Evolutionary conservation across 1,140 invertebrate species (phyloP), one percentile per base, ranked within the genome.

Genomic region (Drosophila ohnishii): DNA sequence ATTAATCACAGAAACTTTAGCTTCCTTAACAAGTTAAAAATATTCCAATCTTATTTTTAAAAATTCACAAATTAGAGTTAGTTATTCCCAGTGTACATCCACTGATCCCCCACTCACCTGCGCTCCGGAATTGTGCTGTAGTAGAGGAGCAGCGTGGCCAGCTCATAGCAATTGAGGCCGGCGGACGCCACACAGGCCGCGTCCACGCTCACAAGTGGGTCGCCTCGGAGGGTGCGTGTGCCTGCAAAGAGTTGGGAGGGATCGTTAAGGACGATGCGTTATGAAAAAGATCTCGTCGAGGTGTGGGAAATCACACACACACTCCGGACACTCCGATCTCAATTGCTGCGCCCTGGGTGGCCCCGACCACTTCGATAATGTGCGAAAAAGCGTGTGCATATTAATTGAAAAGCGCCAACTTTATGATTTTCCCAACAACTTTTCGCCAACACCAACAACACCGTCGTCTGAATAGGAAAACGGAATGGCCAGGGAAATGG

Each of bases 101-200:
- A n/a, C 9, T 7, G 28, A 51, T 30, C 56, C 28, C 48, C 40
- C 28, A 88, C 92, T 93, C 92, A 94, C 93, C 92, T 87, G 72
- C 84, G 92, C 56, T 91, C 86, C 22, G 93, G 92, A 79, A 94
- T 92, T 40, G 93, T 92, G 50, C 92, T 92, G 87, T 94, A 94
- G 91, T 93, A 94, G 55, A 94, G 88, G 48, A 94, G 72, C 62
- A 94, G 78, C 60, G 93, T 93, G 48, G 93, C 93, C 58, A 94
- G 90, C 89, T 94, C 93, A 60, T 93, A 93, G 78, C 93, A 93
- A 67, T 93, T 93, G 30, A 94, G 85, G 35, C 92, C 92, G 42
- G 93, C 92, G 72, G 90, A 84, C 30, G 90, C 83, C 63, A 94
- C 92, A 71, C 90, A 92, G 66, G 92, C 92, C 6, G 92, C 92